Evolutionary conservation across 2,797 vertebrate species (phyloP).

Genomic region (Syncerus caffer): DNA sequence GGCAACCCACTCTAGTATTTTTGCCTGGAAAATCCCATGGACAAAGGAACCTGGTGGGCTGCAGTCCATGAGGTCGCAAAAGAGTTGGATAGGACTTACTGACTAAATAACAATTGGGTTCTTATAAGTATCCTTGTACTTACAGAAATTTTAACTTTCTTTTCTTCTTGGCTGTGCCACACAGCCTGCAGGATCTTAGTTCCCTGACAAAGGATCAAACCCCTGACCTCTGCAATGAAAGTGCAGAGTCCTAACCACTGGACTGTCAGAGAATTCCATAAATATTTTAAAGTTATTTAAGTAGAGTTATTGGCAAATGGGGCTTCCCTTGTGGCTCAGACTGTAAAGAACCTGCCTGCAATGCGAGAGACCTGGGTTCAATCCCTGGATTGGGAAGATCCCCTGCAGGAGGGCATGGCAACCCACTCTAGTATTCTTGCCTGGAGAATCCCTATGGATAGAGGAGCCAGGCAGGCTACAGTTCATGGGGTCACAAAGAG

Average conservation of each 20-base stretch:
- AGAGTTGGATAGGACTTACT: background rate
- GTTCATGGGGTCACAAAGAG: background rate
- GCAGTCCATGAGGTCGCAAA: fast-evolving
- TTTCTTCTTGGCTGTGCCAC: background rate
- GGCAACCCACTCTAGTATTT: background rate
- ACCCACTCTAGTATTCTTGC: background rate
- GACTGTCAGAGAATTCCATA: background rate
- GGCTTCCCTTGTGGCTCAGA: background rate
- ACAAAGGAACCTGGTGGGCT: background rate
- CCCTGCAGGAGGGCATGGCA: background rate
- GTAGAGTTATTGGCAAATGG: background rate
- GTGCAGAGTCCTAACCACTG: background rate
- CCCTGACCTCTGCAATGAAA: background rate
- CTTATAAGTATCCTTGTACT: background rate
- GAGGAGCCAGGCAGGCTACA: background rate
- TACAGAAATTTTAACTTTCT: background rate
- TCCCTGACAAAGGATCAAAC: background rate
- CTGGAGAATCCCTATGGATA: background rate
- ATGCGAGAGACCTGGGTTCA: fast-evolving
- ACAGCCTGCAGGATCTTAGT: background rate
- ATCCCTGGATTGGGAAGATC: background rate
- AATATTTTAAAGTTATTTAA: background rate
- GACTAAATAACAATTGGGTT: background rate
- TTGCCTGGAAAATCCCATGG: background rate
- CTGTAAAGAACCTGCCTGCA: background rate